Evolutionary conservation across 1,140 invertebrate genomes (phyloP), one percentile per base, ranked within the genome.

Genomic region (Nephila pilipes): DNA sequence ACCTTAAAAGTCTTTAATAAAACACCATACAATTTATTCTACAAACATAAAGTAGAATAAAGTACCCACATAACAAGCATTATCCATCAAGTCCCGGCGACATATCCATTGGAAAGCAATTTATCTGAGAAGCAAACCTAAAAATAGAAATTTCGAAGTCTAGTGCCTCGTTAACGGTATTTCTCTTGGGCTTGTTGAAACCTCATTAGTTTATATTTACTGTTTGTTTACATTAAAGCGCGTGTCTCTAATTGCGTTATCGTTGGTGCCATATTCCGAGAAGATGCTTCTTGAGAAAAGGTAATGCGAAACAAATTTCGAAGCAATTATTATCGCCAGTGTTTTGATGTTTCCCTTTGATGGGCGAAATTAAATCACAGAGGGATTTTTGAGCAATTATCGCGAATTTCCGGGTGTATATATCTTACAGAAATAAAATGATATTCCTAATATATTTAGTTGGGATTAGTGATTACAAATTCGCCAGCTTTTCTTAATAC

Each of bases 171-270:
- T 83, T 83, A 83, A 57, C n/a, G 81, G 32, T 29, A 57, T 83
- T 25, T 83, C 81, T 25, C 81, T 83, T 57, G 81, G 18, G 69
- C 32, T 29, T 83, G 46, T 25, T n/a, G 38, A 57, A 55, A n/a
- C 81, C 81, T 83, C 81, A 83, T 83, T 46, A 83, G 81, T 57
- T 57, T 22, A 22, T 57, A 55, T 83, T 83, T 55, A 83, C 81
- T 25, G 38, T 83, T 83, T 83, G 81, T 83, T 83, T 83, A 83
- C 12, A 12, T 83, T 55, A 55, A 29, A 57, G 81, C 54, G 54
- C 81, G 46, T 22, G 81, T 12, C 16, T 55, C 54, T 83, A 83
- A 83, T 83, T 83, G 54, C 54, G 54, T 57, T 57, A 83, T 57
- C 81, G 54, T 83, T 29, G n/a, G n/a, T 25, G 38, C 8, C 10